Evolutionary conservation across 2,888 invertebrate genomes (phyloP), one percentile per base, ranked within the genome.

Genomic region (Hemaris fuciformis): DNA sequence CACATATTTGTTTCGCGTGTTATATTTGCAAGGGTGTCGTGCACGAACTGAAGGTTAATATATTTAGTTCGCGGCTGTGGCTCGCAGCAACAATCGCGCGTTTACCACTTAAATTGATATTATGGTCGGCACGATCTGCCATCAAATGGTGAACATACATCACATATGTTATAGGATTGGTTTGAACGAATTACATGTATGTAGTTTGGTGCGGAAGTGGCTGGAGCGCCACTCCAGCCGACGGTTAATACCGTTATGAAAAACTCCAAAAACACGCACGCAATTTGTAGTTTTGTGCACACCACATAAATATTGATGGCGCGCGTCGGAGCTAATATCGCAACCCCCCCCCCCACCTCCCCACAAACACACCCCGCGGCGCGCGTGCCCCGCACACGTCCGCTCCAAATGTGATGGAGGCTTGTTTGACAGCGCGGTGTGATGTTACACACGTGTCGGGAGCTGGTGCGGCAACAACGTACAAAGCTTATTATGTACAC

Each of bases 291-390:
- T 18, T 43, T 53, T 53, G 53, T 31, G 27, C 53, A 31, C 31
- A 53, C 22, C 13, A 31, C 53, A 53, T 53, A 31, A 53, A 53
- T 53, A 53, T 53, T 53, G 53, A 53, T 53, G 53, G 53, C 53
- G 20, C 45, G 5, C 31, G 27, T 53, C 18, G 48, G 18, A 18
- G 48, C 48, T 53, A 53, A 53, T 53, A 53, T 18, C 48, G 18
- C 27, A 20, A 7, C 8, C 18, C 48, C 7, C 18, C 7, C 8
- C 3, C 53, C 53, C 31, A 7, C 27, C n/a, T 8, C 15, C 2
- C 31, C 1, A n/a, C 18, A 3, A 2, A 25, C 15, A 8, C 3
- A 3, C 53, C 27, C 1, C 15, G 18, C 18, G 13, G 13, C 4
- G 23, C n/a, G n/a, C n/a, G n/a, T n/a, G n/a, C 45, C 20, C 45